Evolutionary conservation across 2,888 invertebrate species (phyloP).

Genomic region (Vanessa cardui): DNA sequence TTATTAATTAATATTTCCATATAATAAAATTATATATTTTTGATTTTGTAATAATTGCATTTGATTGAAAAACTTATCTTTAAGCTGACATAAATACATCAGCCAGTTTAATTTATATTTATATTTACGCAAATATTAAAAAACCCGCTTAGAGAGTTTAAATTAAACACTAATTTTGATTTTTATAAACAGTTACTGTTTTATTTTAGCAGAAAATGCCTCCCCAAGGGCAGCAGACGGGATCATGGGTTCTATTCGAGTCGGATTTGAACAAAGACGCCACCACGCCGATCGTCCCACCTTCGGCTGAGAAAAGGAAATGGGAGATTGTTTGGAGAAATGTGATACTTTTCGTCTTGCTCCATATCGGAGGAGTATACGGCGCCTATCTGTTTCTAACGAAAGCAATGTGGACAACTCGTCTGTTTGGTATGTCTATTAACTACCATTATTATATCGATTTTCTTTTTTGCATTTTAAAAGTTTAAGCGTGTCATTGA

Average conservation of each 20-base stretch:
- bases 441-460: too few relatives aligned
- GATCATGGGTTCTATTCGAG: constrained; percentile 71
- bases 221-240: constrained; percentile 65
- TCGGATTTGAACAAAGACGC: constrained; percentile 61
- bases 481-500: too few relatives aligned
- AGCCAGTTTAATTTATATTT: too few relatives aligned
- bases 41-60: too few relatives aligned
- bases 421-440: constrained; percentile 85
- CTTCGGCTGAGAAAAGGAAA: constrained; percentile 80
- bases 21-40: too few relatives aligned
- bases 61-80: too few relatives aligned
- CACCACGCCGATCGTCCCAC: constrained; percentile 46
- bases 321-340: constrained; percentile 91
- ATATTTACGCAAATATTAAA: too few relatives aligned
- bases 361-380: constrained; percentile 88
- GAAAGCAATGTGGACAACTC: constrained; percentile 87
- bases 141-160: background rate
- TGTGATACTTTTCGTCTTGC: constrained; percentile 86
- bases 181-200: background rate
- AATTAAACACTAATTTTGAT: background rate
- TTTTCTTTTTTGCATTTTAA: too few relatives aligned
- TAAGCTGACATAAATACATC: too few relatives aligned
- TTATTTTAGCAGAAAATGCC: constrained; percentile 60
- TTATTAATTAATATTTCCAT: too few relatives aligned
- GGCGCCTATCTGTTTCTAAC: constrained; percentile 88